phyloP scores from a whole-genome alignment of 2,113 vertebrate genomes.

The Pelmatolapia mariae region DNA sequence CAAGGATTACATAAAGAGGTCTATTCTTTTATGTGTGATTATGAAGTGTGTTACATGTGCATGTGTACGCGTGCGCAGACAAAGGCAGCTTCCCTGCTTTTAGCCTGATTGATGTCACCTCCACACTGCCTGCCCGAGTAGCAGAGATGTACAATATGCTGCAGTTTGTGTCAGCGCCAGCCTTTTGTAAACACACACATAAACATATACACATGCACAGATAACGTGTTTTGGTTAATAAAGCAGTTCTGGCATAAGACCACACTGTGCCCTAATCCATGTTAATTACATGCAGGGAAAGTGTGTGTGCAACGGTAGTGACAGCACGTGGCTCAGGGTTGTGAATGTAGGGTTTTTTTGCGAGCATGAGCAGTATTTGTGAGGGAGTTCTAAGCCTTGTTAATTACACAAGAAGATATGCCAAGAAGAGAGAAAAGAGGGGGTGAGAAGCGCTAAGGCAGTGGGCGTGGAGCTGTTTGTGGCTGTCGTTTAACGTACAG shows the following conservation, averaged over 20 bases:
- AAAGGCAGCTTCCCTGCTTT: constrained; percentile 29
- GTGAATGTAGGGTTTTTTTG: background rate
- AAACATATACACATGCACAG: background rate
- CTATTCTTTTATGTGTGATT: constrained; percentile 18
- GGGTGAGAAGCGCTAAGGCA: constrained; percentile 30
- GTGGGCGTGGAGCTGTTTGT: constrained; percentile 39
- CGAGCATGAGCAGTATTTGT: constrained; percentile 38
- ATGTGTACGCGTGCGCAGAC: background rate
- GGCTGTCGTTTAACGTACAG: constrained; percentile 18
- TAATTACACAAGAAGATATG: constrained; percentile 57
- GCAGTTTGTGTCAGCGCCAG: constrained; percentile 1
- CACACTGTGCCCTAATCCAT: constrained; percentile 42
- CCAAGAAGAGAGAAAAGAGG: constrained; percentile 29
- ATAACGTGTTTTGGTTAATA: constrained; percentile 13
- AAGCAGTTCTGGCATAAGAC: constrained; percentile 31
- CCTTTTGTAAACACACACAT: background rate
- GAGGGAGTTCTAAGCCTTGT: constrained; percentile 56
- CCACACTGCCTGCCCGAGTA: background rate
- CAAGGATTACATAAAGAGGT: constrained; percentile 33
- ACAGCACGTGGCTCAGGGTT: constrained; percentile 10
- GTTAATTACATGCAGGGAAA: constrained; percentile 53
- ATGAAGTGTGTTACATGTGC: background rate
- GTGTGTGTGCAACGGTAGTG: constrained; percentile 3
- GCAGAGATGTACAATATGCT: constrained; percentile 30
- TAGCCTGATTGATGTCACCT: constrained; percentile 53